Conservation (phyloP, 2,797 vertebrate species). For the Nyctalus aviator region DNA sequence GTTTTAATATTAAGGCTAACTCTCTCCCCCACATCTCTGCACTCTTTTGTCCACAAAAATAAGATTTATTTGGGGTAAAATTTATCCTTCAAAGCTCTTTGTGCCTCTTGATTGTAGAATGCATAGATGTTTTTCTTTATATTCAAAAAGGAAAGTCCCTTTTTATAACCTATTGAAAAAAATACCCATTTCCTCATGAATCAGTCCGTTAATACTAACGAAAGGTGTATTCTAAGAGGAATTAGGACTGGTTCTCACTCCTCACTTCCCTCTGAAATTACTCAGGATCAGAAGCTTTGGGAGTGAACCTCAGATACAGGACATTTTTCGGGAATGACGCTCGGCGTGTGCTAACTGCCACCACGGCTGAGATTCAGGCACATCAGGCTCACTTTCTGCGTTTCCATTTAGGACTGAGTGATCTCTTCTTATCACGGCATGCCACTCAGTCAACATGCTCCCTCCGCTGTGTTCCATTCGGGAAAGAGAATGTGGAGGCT, state of each 20-base stretch:
- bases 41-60: background rate
- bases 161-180: background rate
- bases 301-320: background rate
- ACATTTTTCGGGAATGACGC: background rate
- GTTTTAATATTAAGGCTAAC: background rate
- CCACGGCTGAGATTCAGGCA: background rate
- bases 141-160: slow-evolving; percentile 21
- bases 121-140: background rate
- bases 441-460: background rate
- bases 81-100: background rate
- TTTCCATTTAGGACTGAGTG: background rate
- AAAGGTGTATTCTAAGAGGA: background rate
- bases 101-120: background rate
- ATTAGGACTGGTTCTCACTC: background rate
- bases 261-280: background rate
- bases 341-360: background rate
- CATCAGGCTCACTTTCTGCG: background rate
- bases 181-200: background rate
- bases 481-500: background rate
- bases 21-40: background rate
- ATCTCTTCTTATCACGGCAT: background rate
- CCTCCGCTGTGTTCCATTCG: background rate
- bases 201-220: background rate
- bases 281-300: background rate
- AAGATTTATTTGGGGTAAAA: background rate